A percentile compares a stretch with the other conserved stretches of the same genome.
These are phyloP conservation scores for Heliconius hermathena DNA, from an alignment of 1,140 invertebrate species.

Conservation along the genomic window DNA sequence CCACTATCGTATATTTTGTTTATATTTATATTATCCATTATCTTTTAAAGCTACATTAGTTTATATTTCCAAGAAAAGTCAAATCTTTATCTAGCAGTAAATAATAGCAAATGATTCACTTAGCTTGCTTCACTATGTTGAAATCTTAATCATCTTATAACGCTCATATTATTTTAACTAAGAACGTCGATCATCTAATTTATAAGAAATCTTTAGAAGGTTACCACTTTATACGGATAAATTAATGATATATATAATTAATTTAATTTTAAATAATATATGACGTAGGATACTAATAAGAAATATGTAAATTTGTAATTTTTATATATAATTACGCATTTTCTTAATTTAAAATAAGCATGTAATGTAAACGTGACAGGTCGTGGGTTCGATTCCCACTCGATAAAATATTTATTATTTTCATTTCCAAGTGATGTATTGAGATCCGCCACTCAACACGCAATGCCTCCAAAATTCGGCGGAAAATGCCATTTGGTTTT, in stretches of 20 bases:
- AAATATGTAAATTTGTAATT: neutral
- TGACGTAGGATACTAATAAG: neutral
- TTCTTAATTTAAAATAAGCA: no score
- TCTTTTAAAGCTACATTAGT: neutral
- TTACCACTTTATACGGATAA: constrained; percentile 1
- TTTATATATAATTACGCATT: no score
- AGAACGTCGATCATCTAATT: constrained; percentile 5
- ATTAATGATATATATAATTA: constrained; percentile 15
- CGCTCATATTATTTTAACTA: neutral
- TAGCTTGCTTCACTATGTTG: neutral
- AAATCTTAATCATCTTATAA: neutral
- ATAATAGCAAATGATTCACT: neutral
- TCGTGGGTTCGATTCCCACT: no score
- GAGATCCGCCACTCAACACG: no score
- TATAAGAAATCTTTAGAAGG: constrained; percentile 16
- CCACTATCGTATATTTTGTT: no score
- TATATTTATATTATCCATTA: no score
- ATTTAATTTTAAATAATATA: constrained; percentile 12
- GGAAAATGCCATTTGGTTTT: no score
- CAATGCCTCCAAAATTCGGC: no score
- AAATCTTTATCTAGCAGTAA: neutral
- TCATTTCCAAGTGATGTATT: no score
- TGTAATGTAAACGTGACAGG: no score
- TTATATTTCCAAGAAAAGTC: neutral
- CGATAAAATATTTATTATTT: no score